Conservation (phyloP, 1,140 invertebrate genomes). For the Dermatophagoides farinae region DNA sequence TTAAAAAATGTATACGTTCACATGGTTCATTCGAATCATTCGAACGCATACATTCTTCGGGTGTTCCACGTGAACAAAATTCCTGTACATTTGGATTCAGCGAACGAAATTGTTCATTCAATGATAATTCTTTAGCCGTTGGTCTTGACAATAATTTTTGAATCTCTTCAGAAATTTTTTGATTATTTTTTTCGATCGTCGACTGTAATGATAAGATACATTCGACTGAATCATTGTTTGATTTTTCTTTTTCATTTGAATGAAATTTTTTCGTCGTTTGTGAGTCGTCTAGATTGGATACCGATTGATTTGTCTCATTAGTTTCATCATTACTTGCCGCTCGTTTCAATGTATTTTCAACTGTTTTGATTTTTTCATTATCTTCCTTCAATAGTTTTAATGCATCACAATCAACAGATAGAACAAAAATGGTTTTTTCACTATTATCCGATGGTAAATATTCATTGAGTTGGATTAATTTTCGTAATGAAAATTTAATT, state of each 20-base stretch:
- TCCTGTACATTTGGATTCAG: constrained; percentile 75
- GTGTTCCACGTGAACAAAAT: constrained; percentile 85
- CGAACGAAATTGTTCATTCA: constrained; percentile 82
- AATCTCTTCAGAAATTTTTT: constrained; percentile 87
- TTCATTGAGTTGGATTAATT: constrained; percentile 43
- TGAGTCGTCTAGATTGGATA: not conserved
- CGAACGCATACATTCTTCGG: constrained; percentile 47
- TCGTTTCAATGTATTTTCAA: not conserved
- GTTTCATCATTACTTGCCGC: not conserved
- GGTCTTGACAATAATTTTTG: constrained; percentile 78
- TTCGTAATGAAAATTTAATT: constrained; percentile 51
- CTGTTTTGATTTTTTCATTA: not conserved
- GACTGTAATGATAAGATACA: constrained; percentile 78
- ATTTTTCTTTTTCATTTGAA: not conserved
- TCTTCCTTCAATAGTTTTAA: constrained; percentile 2
- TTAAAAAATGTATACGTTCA: constrained; percentile 83
- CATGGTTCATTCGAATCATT: constrained; percentile 34
- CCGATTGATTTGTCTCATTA: not conserved
- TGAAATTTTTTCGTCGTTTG: not conserved
- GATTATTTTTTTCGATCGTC: constrained; percentile 79
- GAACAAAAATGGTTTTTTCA: constrained; percentile 38
- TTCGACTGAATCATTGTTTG: constrained; percentile 25
- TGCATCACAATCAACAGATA: constrained; percentile 32
- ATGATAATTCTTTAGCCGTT: constrained; percentile 77
- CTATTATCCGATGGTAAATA: constrained; percentile 20